Percentiles rank a stretch among this genome's conserved stretches.
Conservation (phyloP, 2,888 invertebrate genomes). For the Asteroscopus sphinx region DNA sequence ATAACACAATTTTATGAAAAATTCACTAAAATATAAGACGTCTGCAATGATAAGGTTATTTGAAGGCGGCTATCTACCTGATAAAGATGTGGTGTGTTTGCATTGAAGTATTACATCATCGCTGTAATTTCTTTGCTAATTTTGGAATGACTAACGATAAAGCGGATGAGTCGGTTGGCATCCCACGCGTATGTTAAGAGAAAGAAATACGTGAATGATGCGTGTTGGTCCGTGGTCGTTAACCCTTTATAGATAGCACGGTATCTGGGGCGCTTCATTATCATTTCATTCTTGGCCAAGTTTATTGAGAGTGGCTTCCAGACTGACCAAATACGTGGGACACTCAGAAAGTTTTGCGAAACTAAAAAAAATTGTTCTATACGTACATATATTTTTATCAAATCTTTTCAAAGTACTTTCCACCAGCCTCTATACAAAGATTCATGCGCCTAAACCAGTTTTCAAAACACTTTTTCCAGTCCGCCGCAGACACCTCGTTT, state of each 20-base stretch:
- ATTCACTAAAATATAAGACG: constrained; percentile 15
- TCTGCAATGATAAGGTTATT: constrained; percentile 30
- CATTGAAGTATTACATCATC: constrained; percentile 42
- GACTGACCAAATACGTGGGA: no score
- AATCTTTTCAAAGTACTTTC: no score
- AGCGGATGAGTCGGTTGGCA: not conserved
- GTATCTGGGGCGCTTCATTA: not conserved
- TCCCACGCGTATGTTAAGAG: not conserved
- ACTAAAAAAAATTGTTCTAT: no score
- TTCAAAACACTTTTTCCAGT: no score
- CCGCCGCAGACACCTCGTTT: no score
- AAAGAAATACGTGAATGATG: constrained; percentile 5
- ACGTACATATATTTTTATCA: no score
- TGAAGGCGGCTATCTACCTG: constrained; percentile 17
- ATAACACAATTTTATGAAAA: constrained; percentile 22
- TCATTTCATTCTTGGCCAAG: not conserved
- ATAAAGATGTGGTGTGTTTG: constrained; percentile 31
- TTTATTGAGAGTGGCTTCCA: not conserved
- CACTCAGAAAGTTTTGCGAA: no score
- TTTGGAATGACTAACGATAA: constrained; percentile 32
- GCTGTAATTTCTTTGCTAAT: constrained; percentile 21
- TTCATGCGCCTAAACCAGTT: no score
- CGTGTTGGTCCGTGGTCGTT: not conserved
- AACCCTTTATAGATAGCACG: not conserved
- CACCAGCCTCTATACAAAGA: no score